These are phyloP conservation scores for Athalia circularis DNA, from an alignment of 2,888 invertebrate genomes.

Conservation along the genomic window DNA sequence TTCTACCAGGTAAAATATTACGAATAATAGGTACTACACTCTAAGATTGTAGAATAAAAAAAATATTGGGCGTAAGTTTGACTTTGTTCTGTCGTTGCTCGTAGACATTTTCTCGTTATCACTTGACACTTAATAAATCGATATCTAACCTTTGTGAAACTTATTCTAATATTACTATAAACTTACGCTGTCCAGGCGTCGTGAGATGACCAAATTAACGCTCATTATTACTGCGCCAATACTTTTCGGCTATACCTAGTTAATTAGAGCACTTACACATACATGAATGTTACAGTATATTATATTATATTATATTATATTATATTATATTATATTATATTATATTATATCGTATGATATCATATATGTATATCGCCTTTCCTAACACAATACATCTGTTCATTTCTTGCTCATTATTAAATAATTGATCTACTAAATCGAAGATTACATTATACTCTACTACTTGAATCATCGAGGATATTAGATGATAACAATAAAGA, in stretches of 20 bases:
- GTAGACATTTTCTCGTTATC: conserved; percentile 31
- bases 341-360: not conserved
- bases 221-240: too few species aligned
- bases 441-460: conserved; percentile 4
- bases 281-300: too few species aligned
- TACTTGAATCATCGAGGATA: not conserved
- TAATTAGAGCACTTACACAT: too few species aligned
- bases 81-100: conserved; percentile 24
- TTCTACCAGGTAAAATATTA: conserved; percentile 32
- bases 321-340: not conserved
- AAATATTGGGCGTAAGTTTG: conserved; percentile 33
- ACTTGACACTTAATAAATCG: not conserved
- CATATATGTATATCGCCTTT: not conserved
- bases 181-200: too few species aligned
- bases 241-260: too few species aligned
- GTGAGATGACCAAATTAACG: too few species aligned
- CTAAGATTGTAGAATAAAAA: conserved; percentile 27
- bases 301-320: too few species aligned
- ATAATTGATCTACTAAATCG: conserved; percentile 14
- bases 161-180: not conserved
- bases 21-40: conserved; percentile 14
- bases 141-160: too few species aligned
- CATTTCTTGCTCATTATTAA: conserved; percentile 69
- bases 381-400: conserved; percentile 53
- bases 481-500: too few species aligned